Base-by-base conservation (phyloP, 2,797 vertebrate genomes). In the Sardinella longiceps region DNA sequence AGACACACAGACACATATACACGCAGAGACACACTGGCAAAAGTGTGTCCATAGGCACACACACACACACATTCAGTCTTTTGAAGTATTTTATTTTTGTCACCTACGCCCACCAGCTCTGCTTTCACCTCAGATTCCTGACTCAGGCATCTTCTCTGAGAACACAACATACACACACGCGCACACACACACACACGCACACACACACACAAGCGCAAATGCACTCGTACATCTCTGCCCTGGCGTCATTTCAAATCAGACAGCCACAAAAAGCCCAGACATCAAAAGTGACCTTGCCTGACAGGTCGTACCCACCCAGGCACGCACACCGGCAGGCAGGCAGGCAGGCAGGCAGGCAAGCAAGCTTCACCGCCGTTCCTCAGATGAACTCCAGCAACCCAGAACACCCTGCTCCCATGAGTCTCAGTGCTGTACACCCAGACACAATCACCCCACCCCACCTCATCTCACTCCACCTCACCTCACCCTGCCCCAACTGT, bases 51-150 rank as follows among this genome's bases (percentile, higher is more conserved):
- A n/a, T n/a, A n/a, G n/a, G n/a, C 10, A 56, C 56, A 9, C 56
- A 20, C 46, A 83, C 23, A 48, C 28, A 56, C 50, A 82, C 33
- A 56, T 20, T 53, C 1, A 45, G n/a, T 9, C 20, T 83, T 48
- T 82, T 15, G 51, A 33, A 58, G 28, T 60, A 60, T 60, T 37
- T 77, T 84, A 84, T 81, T 87, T 83, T 82, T 60, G 56, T 60
- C 56, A 60, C 56, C 56, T 60, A 60, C n/a, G 5, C 56, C 56
- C 56, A 25, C 56, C 56, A 60, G 23, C n/a, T 60, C 56, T n/a
- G 56, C n/a, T 9, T 23, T 12, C 23, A 15, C 50, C 80, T 20
- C 50, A 80, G 51, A 63, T 51, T 18, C 14, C 56, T 60, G 56
- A 60, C 56, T 60, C 56, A 60, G 56, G n/a, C 56, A 60, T 60